A percentile compares a stretch with the other conserved stretches of the same genome.
These are phyloP conservation scores for Seira musarum DNA, from an alignment of 2,888 invertebrate species.

Conservation along the genomic window DNA sequence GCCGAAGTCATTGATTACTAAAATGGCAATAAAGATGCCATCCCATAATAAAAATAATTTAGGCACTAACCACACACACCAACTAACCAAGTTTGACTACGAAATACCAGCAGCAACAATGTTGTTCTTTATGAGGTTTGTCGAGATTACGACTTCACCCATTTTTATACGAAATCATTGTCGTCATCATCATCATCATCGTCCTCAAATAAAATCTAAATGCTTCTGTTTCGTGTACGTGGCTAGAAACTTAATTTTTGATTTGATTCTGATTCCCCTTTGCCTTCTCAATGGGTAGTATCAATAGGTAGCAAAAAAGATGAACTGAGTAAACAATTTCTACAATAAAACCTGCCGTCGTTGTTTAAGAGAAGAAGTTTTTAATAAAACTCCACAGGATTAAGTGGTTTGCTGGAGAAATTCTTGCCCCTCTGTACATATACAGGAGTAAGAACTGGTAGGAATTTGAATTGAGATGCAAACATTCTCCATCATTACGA, in stretches of 20 bases:
- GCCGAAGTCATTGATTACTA: constrained; percentile 8
- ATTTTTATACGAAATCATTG: constrained; percentile 34
- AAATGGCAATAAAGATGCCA: constrained; percentile 21
- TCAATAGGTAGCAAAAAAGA: neutral
- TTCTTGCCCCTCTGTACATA: neutral
- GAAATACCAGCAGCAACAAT: constrained; percentile 44
- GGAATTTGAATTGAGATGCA: too few species aligned
- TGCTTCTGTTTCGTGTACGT: constrained; percentile 59
- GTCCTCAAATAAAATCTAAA: constrained; percentile 40
- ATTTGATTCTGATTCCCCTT: constrained; percentile 27
- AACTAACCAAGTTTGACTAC: neutral
- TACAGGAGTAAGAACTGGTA: too few species aligned
- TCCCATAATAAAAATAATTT: neutral
- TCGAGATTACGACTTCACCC: constrained; percentile 37
- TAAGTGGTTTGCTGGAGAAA: constrained; percentile 12
- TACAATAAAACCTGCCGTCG: neutral
- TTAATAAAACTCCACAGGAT: constrained; percentile 1
- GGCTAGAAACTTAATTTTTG: constrained; percentile 66
- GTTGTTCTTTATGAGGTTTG: constrained; percentile 19
- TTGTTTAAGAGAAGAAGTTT: neutral
- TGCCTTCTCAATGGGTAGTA: neutral
- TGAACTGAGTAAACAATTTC: neutral
- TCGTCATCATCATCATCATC: neutral
- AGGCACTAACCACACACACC: neutral
- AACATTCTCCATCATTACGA: constrained; percentile 23